These are phyloP conservation scores for Celastrina argiolus DNA, from an alignment of 2,888 invertebrate genomes.

Conservation along the genomic window DNA sequence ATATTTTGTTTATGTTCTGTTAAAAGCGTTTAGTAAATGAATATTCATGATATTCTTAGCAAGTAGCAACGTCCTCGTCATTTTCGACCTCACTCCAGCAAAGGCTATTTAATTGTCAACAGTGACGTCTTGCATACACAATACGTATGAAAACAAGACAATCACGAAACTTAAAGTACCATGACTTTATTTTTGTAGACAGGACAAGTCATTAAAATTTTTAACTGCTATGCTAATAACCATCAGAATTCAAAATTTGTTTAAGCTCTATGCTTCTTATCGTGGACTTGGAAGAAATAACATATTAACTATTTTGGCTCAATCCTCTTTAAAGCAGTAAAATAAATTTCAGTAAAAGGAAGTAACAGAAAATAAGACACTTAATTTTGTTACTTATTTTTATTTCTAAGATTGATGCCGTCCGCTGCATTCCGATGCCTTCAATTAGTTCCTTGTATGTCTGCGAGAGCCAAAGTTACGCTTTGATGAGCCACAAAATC, in stretches of 20 bases:
- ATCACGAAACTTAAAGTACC: neutral
- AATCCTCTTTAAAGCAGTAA: neutral
- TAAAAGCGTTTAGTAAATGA: constrained; percentile 11
- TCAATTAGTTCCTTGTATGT: constrained; percentile 9
- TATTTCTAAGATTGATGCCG: constrained; percentile 18
- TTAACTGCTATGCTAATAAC: neutral
- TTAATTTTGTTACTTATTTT: constrained; percentile 17
- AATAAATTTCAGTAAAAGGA: constrained; percentile 5
- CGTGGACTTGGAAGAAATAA: neutral
- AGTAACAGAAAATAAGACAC: constrained; percentile 20
- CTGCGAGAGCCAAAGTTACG: neutral
- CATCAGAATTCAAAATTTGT: neutral
- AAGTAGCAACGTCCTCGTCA: constrained; percentile 15
- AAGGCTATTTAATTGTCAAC: constrained; percentile 24
- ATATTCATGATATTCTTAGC: constrained; percentile 20
- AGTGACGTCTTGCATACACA: constrained; percentile 5
- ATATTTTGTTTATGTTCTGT: neutral
- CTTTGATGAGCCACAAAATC: neutral
- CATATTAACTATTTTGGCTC: neutral
- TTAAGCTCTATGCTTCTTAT: neutral
- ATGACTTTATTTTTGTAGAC: neutral
- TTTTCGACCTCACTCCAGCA: constrained; percentile 18
- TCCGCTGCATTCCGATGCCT: constrained; percentile 12
- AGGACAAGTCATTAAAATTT: neutral
- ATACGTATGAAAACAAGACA: neutral